Evolutionary conservation across 2,888 invertebrate genomes (phyloP).

Genomic region (Chalcis sispes): DNA sequence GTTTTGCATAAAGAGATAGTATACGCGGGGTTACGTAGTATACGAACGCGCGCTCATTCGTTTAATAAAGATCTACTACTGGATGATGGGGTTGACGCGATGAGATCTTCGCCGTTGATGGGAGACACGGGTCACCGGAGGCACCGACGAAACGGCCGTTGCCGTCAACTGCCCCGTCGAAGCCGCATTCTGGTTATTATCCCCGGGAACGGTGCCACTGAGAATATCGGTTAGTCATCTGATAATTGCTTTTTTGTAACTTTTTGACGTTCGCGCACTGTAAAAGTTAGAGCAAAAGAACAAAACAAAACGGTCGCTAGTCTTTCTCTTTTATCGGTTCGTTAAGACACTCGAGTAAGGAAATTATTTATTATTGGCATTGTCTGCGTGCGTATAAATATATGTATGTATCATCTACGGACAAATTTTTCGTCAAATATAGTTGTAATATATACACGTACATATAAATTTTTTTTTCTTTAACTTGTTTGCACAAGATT

Average conservation of each 20-base stretch:
- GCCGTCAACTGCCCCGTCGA: slow-evolving; percentile 2
- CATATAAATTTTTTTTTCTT: no score
- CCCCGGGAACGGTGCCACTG: slow-evolving; percentile 71
- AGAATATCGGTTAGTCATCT: slow-evolving; percentile 77
- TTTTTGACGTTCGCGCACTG: slow-evolving; percentile 75
- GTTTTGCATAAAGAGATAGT: no score
- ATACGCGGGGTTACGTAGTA: no score
- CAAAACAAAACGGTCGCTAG: slow-evolving; percentile 54
- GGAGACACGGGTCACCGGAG: slow-evolving; percentile 69
- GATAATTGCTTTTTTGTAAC: slow-evolving; percentile 76
- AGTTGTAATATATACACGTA: no score
- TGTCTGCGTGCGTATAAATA: no score
- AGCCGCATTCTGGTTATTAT: slow-evolving; percentile 26
- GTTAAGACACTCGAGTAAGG: no score
- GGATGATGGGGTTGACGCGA: slow-evolving; percentile 73
- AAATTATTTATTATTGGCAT: no score
- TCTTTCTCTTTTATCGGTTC: background rate
- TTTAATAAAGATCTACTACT: slow-evolving; percentile 61
- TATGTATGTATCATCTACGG: no score
- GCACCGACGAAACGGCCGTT: slow-evolving; percentile 32
- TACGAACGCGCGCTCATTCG: no score
- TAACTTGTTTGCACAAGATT: no score
- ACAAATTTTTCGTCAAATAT: no score
- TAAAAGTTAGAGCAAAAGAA: slow-evolving; percentile 63
- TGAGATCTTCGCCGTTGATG: slow-evolving; percentile 73